Evolutionary conservation across 2,113 vertebrate species (phyloP).

Genomic region (Aptenodytes forsteri): DNA sequence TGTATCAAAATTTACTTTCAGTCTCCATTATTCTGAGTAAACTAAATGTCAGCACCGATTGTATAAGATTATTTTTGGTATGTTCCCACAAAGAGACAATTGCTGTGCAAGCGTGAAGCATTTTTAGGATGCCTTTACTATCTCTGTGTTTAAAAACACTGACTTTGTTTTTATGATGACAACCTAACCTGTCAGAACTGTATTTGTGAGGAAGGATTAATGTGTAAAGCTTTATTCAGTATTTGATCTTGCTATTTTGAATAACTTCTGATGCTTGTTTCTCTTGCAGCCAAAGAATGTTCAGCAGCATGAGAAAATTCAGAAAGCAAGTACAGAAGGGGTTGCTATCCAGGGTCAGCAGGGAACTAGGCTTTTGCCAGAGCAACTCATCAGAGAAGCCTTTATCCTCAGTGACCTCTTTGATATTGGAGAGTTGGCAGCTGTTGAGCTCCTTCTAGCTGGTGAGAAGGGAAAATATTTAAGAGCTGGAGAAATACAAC

Average conservation of each 20-base stretch:
- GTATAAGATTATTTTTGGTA: neutral
- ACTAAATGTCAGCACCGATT: neutral
- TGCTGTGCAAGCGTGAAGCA: neutral
- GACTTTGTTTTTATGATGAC: neutral
- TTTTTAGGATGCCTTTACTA: neutral
- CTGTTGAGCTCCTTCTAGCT: slow-evolving; percentile 93
- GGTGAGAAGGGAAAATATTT: slow-evolving; percentile 76
- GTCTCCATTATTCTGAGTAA: neutral
- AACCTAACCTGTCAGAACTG: neutral
- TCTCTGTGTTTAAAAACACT: neutral
- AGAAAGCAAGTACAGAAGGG: slow-evolving; percentile 95
- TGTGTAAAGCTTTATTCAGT: neutral
- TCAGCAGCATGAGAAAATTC: slow-evolving; percentile 93
- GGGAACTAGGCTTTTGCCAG: slow-evolving; percentile 90
- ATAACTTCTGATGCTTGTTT: slow-evolving; percentile 11
- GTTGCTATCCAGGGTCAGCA: slow-evolving; percentile 96
- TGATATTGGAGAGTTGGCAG: slow-evolving; percentile 92
- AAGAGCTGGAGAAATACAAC: neutral
- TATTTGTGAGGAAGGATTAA: neutral
- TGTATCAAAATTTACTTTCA: neutral
- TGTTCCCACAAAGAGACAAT: accelerated
- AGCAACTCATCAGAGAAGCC: slow-evolving; percentile 91
- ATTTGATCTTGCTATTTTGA: neutral
- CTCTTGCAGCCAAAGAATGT: slow-evolving; percentile 88
- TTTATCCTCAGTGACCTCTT: slow-evolving; percentile 98